Evolutionary conservation across 2,797 vertebrate species (phyloP), one percentile per base, ranked within the genome.

Genomic region (Cyprinodon diabolis): DNA sequence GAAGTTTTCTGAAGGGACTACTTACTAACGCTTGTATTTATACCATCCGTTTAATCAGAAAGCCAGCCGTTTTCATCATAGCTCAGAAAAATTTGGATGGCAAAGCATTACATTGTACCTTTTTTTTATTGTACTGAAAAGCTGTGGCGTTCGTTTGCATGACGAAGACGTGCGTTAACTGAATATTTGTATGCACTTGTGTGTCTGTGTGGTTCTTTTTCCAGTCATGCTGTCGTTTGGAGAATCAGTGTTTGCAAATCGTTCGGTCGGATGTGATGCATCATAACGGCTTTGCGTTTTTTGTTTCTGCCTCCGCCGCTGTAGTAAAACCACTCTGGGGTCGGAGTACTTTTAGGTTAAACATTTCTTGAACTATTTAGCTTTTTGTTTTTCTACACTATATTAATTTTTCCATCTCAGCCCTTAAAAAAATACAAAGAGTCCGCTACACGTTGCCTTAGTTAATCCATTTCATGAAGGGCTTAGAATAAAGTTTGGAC

Each of bases 401-500:
- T 75, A 35, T 69, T 75, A 77, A 76, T 47, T 62, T 56, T 45
- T 82, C 78, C 72, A 79, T 72, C 71, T 77, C 4, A 66, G 71
- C 86, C 69, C 73, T n/a, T 55, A 66, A 85, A 68, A 68, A 70
- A 83, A 84, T 86, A 66, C 35, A 3, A 55, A 54, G 72, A 72
- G 40, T 76, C 67, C 66, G 83, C 79, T 88, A 87, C 86, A 78
- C 84, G 90, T 93, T 93, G 92, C 94, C 93, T 95, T 94, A 94
- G 92, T 86, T 90, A 37, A 86, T 83, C 72, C 71, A 86, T 86
- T 87, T 93, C 84, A 86, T 71, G 69, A 91, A 93, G 91, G 91
- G 93, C 85, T 92, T 66, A 71, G 81, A 80, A 79, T 80, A 69
- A 76, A 74, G 68, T 68, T 84, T 85, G 91, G 91, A 93, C 91